Base-by-base conservation (phyloP, 1,140 invertebrate genomes). In the Neodiprion fabricii region DNA sequence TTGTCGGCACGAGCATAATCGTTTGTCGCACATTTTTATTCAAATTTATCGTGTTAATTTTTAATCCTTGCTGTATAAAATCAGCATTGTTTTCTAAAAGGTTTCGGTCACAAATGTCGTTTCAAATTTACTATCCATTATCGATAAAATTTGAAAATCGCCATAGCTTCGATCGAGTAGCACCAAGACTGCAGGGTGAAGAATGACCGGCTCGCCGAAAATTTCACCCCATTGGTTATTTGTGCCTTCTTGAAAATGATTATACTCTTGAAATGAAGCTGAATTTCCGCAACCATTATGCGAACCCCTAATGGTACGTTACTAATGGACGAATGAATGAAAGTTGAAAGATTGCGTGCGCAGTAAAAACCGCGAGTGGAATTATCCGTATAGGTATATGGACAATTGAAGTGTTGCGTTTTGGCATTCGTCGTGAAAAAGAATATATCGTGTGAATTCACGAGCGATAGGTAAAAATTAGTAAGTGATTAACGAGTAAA, bases 11-110 rank as follows among this genome's bases (percentile, higher is more conserved):
- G 69, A 69, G 67, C 83, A 84, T 67, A 81, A 68, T 23, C 79
- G 79, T 68, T 84, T 85, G 75, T 86, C 85, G 70, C 83, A 85
- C 82, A 84, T 85, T 71, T 76, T 82, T 23, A 61, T 61, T 61
- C 53, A 9, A 7, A 9, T 8, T 61, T 61, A 61, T 61, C 5
- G 3, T 14, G 28, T 40, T 1, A 40, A 40, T 3, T 40, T 40
- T 40, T 40, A 3, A 40, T 40, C 28, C 5, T 40, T 40, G 28
- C 2, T 3, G 28, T 40, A 40, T 40, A 3, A 17, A 61, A 17
- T 61, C 53, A 12, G 53, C 28, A 40, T 40, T 5, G 28, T 40
- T 40, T 40, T 40, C 28, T 40, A 40, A 40, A 40, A 40, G 28
- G 28, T 40, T 40, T 40, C 28, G 28, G 28, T 40, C 5, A 40